Base-by-base conservation (phyloP, 2,113 vertebrate genomes). In the Dipodomys ordii region DNA sequence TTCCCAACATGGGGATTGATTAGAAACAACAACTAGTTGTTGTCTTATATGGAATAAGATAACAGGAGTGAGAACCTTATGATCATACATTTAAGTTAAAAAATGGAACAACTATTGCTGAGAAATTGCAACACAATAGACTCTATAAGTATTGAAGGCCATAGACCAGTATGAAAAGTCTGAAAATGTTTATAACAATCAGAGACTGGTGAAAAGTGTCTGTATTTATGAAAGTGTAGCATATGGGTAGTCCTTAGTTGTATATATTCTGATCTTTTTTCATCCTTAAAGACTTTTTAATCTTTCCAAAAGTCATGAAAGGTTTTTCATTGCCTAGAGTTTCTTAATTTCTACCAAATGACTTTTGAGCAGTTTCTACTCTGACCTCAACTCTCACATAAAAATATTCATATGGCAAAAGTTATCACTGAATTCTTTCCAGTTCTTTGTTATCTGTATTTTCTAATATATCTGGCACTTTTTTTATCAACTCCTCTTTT, bases 81-180 rank as follows among this genome's bases (percentile, higher is more conserved):
- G 76, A 44, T 32, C 16, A 80, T 60, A 76, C 1, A 77, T 25
- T 85, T 83, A 94, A 62, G 3, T 62, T 71, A 93, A 93, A 83
- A 46, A 94, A 68, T 64, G 19, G 16, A 46, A 77, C 8, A 44
- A 71, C 6, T 77, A 64, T 80, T 16, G 30, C 3, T 87, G 30
- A 76, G 22, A 81, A 4, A 49, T 87, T 35, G 79, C 64, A 65
- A 79, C 44, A 76, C 76, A 64, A 23, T 46, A 68, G 44, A 80
- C 30, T n/a, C 53, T 60, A 44, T 22, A 74, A 78, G 2, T 1
- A 74, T 77, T n/a, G 65, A 5, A 76, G 71, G 2, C 22, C 57
- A 12, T 32, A 62, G 2, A 77, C 28, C 15, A 39, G 4, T 84
- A 28, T 83, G 10, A 87, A 90, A 78, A 83, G 39, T 65, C 30